Percentiles rank a stretch among this genome's conserved stretches.
These are phyloP conservation scores for Conus canariensis DNA, from an alignment of 2,888 invertebrate species.

Conservation along the genomic window DNA sequence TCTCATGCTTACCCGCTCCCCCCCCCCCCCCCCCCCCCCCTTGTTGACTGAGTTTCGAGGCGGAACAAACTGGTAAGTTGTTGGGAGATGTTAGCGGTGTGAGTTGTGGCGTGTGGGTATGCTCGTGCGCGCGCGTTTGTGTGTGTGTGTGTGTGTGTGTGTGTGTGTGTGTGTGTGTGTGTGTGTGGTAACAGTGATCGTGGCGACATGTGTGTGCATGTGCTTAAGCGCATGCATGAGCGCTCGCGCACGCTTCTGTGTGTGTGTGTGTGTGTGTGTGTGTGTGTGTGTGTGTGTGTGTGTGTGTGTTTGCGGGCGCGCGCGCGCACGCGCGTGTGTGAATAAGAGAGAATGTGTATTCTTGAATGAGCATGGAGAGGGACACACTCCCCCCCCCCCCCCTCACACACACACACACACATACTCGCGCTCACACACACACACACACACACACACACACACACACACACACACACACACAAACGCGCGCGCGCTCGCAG, in stretches of 20 bases:
- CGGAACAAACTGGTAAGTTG: not conserved
- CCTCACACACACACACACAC: too few species aligned
- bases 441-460: too few species aligned
- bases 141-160: not conserved
- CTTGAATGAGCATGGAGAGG: not conserved
- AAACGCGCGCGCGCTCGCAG: too few species aligned
- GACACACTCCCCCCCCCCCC: too few species aligned
- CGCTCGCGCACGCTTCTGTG: not conserved
- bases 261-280: not conserved
- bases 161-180: conserved; percentile 18
- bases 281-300: too few species aligned
- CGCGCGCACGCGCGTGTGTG: too few species aligned
- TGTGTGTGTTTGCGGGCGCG: too few species aligned
- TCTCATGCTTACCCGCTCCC: too few species aligned
- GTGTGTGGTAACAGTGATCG: not conserved
- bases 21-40: too few species aligned
- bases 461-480: too few species aligned
- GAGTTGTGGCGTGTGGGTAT: not conserved
- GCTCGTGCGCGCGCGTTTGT: not conserved
- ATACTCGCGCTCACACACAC: too few species aligned
- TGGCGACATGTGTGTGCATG: not conserved
- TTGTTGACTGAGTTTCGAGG: not conserved
- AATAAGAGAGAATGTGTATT: too few species aligned
- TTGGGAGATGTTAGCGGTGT: not conserved
- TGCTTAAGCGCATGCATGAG: not conserved